Percentiles rank a stretch among this genome's conserved stretches.
Conservation (phyloP, 2,113 vertebrate genomes). For the Hirundichthys speculiger region DNA sequence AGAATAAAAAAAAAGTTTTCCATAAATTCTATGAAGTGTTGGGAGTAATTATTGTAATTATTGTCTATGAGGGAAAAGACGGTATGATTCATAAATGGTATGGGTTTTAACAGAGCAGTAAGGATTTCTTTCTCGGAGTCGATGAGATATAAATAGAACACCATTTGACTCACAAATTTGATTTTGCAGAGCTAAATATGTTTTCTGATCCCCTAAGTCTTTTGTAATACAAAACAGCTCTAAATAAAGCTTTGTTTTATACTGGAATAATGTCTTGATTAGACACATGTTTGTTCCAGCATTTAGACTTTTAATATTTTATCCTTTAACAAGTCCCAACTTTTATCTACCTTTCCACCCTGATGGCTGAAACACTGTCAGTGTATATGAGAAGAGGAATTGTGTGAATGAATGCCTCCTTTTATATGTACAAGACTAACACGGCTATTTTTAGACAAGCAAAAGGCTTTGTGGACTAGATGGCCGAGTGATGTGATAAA, state of each 20-base stretch:
- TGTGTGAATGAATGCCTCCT: conserved; percentile 33
- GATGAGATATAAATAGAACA: conserved; percentile 9
- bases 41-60: too few relatives aligned
- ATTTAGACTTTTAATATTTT: not conserved
- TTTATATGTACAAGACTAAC: conserved; percentile 20
- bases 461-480: conserved; percentile 53
- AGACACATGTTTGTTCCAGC: conserved; percentile 3
- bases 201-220: conserved; percentile 1
- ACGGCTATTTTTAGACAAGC: conserved; percentile 32
- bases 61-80: too few relatives aligned
- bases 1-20: too few relatives aligned
- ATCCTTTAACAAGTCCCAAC: conserved; percentile 1
- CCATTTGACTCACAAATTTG: not conserved
- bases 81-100: too few relatives aligned
- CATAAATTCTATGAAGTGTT: too few relatives aligned
- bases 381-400: conserved; percentile 14
- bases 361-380: conserved; percentile 8
- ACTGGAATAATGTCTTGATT: not conserved
- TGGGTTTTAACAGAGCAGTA: too few relatives aligned
- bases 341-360: conserved; percentile 4
- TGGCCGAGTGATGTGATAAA: conserved; percentile 38
- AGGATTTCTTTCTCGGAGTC: not conserved
- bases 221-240: conserved; percentile 1
- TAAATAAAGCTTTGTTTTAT: not conserved
- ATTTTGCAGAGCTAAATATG: not conserved